phyloP scores from a whole-genome alignment of 2,113 vertebrate species.

The Albula goreensis region DNA sequence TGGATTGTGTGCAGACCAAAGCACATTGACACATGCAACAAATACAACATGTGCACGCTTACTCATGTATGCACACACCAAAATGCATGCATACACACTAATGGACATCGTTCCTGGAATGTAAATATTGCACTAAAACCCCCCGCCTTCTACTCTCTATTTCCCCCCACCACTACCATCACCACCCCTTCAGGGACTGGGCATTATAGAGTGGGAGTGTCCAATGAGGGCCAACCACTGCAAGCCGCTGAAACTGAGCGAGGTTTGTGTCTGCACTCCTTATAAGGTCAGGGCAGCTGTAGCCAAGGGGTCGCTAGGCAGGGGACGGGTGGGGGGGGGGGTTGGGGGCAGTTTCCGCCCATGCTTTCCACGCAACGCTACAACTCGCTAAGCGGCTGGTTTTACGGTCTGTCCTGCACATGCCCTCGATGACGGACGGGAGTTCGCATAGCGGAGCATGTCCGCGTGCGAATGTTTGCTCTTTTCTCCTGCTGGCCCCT shows the following conservation, averaged over 20 bases:
- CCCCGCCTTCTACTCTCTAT: neutral
- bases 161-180: too few species aligned
- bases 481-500: too few species aligned
- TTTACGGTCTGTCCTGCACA: neutral
- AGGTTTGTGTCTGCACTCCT: neutral
- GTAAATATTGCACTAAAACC: neutral
- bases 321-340: too few species aligned
- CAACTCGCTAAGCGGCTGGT: neutral
- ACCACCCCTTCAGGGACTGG: neutral
- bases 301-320: neutral
- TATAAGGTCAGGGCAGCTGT: neutral
- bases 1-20: too few species aligned
- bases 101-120: neutral
- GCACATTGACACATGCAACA: too few species aligned
- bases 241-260: neutral
- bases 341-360: neutral
- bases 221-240: neutral
- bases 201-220: neutral
- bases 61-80: too few species aligned
- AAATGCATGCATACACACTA: neutral
- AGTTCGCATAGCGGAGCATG: neutral
- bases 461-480: neutral
- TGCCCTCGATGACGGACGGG: neutral
- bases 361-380: neutral
- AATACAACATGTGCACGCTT: too few species aligned